Evolutionary conservation across 2,888 invertebrate genomes (phyloP).

Genomic region (Philereme transversata): DNA sequence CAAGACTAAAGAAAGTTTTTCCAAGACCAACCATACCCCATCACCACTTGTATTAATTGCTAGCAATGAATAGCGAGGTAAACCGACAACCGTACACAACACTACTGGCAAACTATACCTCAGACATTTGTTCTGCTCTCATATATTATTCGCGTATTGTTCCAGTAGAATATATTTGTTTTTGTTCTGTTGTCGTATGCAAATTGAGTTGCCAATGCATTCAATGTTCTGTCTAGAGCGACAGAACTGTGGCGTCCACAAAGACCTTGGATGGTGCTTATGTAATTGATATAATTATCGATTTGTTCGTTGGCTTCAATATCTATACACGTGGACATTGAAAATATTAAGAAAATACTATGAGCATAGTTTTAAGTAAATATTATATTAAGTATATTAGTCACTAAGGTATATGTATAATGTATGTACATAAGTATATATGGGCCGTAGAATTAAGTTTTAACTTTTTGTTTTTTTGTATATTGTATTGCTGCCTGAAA

Average conservation of each 20-base stretch:
- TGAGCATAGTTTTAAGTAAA: too few relatives aligned
- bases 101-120: slow-evolving; percentile 50
- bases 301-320: neutral
- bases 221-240: slow-evolving; percentile 11
- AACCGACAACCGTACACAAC: slow-evolving; percentile 48
- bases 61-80: slow-evolving; percentile 35
- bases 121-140: slow-evolving; percentile 44
- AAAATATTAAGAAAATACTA: too few relatives aligned
- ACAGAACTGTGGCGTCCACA: slow-evolving; percentile 9
- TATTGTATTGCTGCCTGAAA: too few relatives aligned
- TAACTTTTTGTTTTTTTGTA: too few relatives aligned
- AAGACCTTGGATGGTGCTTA: slow-evolving; percentile 18
- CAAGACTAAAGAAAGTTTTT: slow-evolving; percentile 5
- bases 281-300: neutral
- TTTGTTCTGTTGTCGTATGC: slow-evolving; percentile 32
- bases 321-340: neutral
- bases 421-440: too few relatives aligned
- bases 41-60: slow-evolving; percentile 30
- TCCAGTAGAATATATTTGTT: slow-evolving; percentile 35
- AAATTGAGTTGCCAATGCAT: slow-evolving; percentile 37
- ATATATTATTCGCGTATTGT: slow-evolving; percentile 32
- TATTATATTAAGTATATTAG: too few relatives aligned
- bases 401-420: too few relatives aligned
- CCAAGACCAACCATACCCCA: slow-evolving; percentile 14
- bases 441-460: too few relatives aligned